Evolutionary conservation across 2,797 vertebrate genomes (phyloP), one percentile per base, ranked within the genome.

Genomic region (Thunnus albacares): DNA sequence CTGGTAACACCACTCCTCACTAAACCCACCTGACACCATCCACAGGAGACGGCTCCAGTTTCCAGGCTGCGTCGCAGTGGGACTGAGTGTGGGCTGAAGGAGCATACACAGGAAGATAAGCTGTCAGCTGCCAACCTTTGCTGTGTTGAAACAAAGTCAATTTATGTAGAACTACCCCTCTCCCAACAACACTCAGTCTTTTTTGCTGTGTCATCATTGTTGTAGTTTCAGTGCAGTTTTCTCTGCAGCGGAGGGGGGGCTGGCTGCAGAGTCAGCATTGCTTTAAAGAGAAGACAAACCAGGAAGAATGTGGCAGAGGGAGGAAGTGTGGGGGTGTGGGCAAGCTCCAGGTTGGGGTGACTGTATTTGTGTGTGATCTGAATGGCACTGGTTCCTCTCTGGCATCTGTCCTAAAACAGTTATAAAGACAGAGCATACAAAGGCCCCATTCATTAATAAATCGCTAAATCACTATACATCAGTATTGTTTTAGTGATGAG

Each of bases 141-240:
- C 9, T 28, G 13, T 30, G 41, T 73, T 60, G 4, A 67, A 53
- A 65, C 6, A 2, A 82, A 70, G 43, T 33, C 38, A 9, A 4
- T 58, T 13, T 15, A 53, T 70, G 60, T 64, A 77, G 58, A 60
- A 53, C 53, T 26, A 14, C 4, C 43, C 60, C 58, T 62, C 60
- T 43, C 17, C 17, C 24, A 15, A 35, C 20, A 26, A 47, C 17
- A 49, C 15, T 49, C 3, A 63, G 61, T 57, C 67, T 73, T 66
- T 89, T 89, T 71, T 77, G 88, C 90, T 83, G 79, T 49, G 58
- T 93, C 90, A 89, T 90, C 86, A 67, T 11, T 68, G 76, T 57
- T 22, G 69, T 52, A 78, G 77, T 84, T 77, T 77, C 55, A 69
- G 49, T 59, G 74, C 77, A 71, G 80, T 74, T 83, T 59, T 83